A percentile compares a stretch with the other conserved stretches of the same genome.
These are phyloP conservation scores for Pseudanteris insignis DNA, from an alignment of 2,888 invertebrate genomes.

Conservation along the genomic window DNA sequence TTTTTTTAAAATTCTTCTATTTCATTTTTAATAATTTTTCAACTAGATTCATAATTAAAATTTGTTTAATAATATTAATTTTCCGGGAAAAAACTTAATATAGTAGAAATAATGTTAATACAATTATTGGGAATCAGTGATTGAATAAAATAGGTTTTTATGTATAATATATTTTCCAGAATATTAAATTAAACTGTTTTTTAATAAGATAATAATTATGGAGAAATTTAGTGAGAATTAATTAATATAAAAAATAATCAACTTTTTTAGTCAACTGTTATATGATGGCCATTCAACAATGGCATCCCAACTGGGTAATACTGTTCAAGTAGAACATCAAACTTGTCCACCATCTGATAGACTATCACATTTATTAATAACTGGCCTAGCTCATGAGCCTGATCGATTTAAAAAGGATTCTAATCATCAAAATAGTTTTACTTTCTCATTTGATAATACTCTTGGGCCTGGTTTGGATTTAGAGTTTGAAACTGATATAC, in stretches of 20 bases:
- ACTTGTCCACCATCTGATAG: slow-evolving; percentile 93
- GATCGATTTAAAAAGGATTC: slow-evolving; percentile 72
- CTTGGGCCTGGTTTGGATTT: slow-evolving; percentile 84
- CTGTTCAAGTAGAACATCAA: slow-evolving; percentile 90
- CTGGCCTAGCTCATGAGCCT: slow-evolving; percentile 86
- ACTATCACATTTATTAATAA: slow-evolving; percentile 83
- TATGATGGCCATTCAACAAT: slow-evolving; percentile 97
- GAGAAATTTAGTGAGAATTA: no score
- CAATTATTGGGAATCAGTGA: no score
- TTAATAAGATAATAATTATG: no score
- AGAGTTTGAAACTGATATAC: slow-evolving; percentile 96
- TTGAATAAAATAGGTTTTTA: no score
- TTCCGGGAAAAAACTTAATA: neutral
- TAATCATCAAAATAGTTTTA: slow-evolving; percentile 65
- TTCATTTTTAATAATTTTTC: no score
- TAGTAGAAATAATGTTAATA: no score
- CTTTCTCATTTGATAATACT: slow-evolving; percentile 72
- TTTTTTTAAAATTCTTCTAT: no score
- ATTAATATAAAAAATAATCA: neutral
- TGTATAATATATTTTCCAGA: no score
- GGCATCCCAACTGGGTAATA: slow-evolving; percentile 83
- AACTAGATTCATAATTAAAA: no score
- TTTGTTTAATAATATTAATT: neutral
- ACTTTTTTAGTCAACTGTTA: slow-evolving; percentile 89
- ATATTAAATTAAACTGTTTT: no score